A percentile compares a stretch with the other conserved stretches of the same genome.
phyloP scores from a whole-genome alignment of 2,113 vertebrate genomes.

The Tiliqua scincoides region DNA sequence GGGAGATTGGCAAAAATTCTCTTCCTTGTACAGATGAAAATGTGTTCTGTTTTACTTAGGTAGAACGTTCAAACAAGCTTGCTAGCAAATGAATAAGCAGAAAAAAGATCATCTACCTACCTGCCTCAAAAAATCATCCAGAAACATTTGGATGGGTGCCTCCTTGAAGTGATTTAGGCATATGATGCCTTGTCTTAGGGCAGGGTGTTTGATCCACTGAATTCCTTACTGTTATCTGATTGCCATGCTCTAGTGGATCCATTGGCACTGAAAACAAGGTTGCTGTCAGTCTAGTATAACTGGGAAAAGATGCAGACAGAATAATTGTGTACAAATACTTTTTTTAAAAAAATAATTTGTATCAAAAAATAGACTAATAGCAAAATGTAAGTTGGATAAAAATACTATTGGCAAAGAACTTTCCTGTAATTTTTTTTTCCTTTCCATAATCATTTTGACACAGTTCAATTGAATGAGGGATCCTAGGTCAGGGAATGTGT shows the following conservation, averaged over 20 bases:
- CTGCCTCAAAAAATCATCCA: neutral
- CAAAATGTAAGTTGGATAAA: neutral
- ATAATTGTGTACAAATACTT: neutral
- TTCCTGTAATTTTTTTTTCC: neutral
- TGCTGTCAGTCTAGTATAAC: neutral
- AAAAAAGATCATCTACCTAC: neutral
- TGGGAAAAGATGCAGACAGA: neutral
- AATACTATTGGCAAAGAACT: neutral
- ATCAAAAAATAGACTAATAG: neutral
- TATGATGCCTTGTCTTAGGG: neutral
- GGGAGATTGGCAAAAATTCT: too few species aligned
- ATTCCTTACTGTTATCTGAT: neutral
- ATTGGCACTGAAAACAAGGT: neutral
- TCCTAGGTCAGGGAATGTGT: neutral
- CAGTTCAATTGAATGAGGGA: constrained; percentile 4
- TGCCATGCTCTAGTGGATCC: neutral
- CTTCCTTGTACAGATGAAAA: too few species aligned
- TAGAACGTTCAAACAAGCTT: neutral
- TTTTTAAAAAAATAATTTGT: neutral
- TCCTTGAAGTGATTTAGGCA: neutral
- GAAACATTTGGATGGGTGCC: neutral
- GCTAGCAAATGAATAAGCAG: neutral
- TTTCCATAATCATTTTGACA: neutral
- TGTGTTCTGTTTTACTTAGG: too few species aligned
- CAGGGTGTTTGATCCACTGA: neutral